Evolutionary conservation across 2,797 vertebrate genomes (phyloP).

Genomic region (Mormyrus proboscirostris): DNA sequence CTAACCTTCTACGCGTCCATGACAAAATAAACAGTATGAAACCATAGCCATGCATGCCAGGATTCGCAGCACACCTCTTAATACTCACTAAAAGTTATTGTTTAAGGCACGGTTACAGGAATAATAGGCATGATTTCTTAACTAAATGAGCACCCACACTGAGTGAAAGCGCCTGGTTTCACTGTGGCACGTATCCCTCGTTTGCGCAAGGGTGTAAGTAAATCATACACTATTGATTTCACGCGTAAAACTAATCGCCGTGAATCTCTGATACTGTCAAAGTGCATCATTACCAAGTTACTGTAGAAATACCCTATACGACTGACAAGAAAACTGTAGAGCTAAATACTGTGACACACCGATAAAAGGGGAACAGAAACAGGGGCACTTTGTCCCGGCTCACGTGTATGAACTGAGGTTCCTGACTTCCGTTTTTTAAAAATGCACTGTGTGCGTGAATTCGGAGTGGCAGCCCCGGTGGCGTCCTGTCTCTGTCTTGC

Average conservation of each 20-base stretch:
- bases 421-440: neutral
- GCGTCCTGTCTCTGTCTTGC: neutral
- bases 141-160: neutral
- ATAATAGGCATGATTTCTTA: neutral
- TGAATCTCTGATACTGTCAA: neutral
- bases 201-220: neutral
- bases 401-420: neutral
- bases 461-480: neutral
- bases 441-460: neutral
- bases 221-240: neutral
- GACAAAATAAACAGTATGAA: neutral
- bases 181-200: neutral
- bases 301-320: neutral
- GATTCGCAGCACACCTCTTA: neutral
- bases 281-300: neutral
- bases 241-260: neutral
- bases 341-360: neutral
- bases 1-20: neutral
- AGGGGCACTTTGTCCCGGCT: neutral
- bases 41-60: neutral
- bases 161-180: neutral
- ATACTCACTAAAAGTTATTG: neutral
- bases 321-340: neutral
- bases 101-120: neutral
- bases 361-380: neutral